Percentiles rank a stretch among this genome's conserved stretches.
phyloP scores from a whole-genome alignment of 2,888 invertebrate genomes.

The Pachymerium ferrugineum region DNA sequence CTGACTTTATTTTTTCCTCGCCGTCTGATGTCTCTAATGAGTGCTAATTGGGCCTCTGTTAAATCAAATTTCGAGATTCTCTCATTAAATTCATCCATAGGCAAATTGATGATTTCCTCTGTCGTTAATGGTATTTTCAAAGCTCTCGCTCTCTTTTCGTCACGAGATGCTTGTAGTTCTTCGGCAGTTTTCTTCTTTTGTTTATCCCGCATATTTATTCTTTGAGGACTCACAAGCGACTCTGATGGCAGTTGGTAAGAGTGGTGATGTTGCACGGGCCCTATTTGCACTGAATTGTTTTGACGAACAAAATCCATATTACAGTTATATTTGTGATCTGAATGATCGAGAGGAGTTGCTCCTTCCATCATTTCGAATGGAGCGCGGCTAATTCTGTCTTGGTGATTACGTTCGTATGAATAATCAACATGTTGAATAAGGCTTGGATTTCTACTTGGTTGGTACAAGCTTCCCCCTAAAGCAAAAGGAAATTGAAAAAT shows the following conservation, averaged over 20 bases:
- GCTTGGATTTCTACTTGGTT: background rate
- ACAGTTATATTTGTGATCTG: slow-evolving; percentile 63
- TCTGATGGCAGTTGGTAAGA: slow-evolving; percentile 72
- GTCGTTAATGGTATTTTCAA: slow-evolving; percentile 74
- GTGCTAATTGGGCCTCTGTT: slow-evolving; percentile 82
- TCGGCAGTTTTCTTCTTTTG: slow-evolving; percentile 44
- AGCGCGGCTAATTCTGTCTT: slow-evolving; percentile 15
- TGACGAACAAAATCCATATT: slow-evolving; percentile 58
- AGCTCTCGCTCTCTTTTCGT: slow-evolving; percentile 81
- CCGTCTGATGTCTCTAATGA: slow-evolving; percentile 86
- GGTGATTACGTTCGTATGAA: slow-evolving; percentile 11
- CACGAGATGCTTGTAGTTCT: slow-evolving; percentile 54
- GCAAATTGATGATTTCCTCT: slow-evolving; percentile 85
- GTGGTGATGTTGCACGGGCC: slow-evolving; percentile 74
- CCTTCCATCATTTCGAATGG: slow-evolving; percentile 41
- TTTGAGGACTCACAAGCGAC: slow-evolving; percentile 57
- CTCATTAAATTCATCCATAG: slow-evolving; percentile 97
- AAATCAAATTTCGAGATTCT: slow-evolving; percentile 86
- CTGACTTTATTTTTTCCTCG: slow-evolving; percentile 83
- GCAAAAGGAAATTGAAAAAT: background rate
- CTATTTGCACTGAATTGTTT: slow-evolving; percentile 49
- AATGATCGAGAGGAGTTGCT: slow-evolving; percentile 53
- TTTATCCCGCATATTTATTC: slow-evolving; percentile 66
- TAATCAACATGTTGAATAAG: slow-evolving; percentile 25
- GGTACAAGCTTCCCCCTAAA: background rate